Evolutionary conservation across 2,113 vertebrate genomes (phyloP).

Genomic region (Sarotherodon lohbergeri): DNA sequence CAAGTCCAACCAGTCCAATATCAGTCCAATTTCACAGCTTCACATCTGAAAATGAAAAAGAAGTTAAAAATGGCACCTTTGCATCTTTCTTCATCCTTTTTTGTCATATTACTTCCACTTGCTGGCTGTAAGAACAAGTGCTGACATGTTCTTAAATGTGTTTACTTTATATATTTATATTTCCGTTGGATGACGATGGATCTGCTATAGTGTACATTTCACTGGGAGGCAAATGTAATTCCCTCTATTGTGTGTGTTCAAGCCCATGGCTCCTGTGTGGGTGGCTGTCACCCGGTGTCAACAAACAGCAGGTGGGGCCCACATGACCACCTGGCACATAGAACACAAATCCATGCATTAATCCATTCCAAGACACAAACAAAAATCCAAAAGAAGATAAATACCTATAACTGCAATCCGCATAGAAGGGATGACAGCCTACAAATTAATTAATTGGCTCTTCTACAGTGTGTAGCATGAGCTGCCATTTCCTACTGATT

Average conservation of each 20-base stretch:
- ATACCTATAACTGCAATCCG: background rate
- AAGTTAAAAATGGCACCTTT: background rate
- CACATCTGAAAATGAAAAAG: background rate
- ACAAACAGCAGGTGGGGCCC: conserved; percentile 9
- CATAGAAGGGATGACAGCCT: background rate
- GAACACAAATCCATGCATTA: background rate
- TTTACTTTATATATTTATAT: background rate
- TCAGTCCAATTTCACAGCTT: background rate
- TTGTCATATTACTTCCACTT: background rate
- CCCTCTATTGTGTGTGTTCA: background rate
- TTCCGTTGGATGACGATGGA: background rate
- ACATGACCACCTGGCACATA: background rate
- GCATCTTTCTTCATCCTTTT: background rate
- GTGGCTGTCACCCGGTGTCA: background rate
- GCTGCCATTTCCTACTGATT: background rate
- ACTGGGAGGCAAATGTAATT: background rate
- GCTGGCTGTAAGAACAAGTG: background rate
- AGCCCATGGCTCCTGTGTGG: background rate
- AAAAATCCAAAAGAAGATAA: background rate
- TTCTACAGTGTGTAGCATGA: background rate
- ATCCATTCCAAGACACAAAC: background rate
- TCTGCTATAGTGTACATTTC: background rate
- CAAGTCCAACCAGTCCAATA: no score
- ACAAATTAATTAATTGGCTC: background rate
- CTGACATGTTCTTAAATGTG: background rate